Evolutionary conservation across 2,113 vertebrate species (phyloP), one percentile per base, ranked within the genome.

Genomic region (Eubucco bourcierii): DNA sequence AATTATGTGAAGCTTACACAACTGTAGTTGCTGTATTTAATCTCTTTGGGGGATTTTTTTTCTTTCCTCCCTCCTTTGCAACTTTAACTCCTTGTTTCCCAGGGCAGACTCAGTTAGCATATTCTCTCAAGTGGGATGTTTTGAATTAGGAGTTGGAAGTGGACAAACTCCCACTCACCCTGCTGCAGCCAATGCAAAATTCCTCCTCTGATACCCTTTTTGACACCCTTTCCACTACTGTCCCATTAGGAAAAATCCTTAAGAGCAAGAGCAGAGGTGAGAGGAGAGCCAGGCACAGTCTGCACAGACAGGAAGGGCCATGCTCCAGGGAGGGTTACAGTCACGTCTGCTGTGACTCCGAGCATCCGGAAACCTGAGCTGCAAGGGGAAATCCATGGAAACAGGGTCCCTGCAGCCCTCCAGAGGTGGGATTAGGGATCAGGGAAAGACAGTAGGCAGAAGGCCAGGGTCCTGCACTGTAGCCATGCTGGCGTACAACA

Each of bases 1-100:
- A 95, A 97, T 95, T 95, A 95, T 81, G 90, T 46, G 76, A 95
- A 80, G 90, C 94, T 95, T 95, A 93, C 77, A 96, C 87, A 96
- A 95, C 87, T 79, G 70, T 78, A 93, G 80, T 87, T 92, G 92
- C 89, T 88, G 90, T 93, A 94, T 96, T 95, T 96, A 95, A 95
- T 94, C 75, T 91, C 93, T 95, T 95, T 44, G 5, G 86, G 80
- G 90, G 37, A 41, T 76, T 59, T 65, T 80, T 47, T 81, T 87
- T 65, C 39, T 15, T 47, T 9, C 21, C 47, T 21, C 21, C 50
- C 23, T 72, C 55, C 68, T 77, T 90, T 10, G 14, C 52, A 74
- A 84, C 37, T 78, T 91, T 96, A 97, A 97, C 93, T 19, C 78
- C 46, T 83, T 77, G 37, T 21, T 90, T 91, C 80, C 79, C 80